Conservation (phyloP, 2,888 invertebrate genomes). For the Pomacea canaliculata region DNA sequence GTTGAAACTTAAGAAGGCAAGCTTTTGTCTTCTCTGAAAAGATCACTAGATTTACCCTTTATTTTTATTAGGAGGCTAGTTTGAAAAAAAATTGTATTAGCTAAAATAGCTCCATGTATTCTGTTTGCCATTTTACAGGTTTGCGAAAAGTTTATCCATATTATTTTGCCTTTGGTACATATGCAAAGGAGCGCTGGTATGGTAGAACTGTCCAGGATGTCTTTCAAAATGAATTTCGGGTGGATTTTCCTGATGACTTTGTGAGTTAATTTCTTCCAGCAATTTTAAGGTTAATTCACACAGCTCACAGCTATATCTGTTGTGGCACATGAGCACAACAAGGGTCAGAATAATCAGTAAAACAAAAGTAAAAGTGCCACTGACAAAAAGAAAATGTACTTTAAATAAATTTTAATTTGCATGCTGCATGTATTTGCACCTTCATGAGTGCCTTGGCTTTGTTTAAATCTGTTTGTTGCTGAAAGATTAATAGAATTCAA, state of each 20-base stretch:
- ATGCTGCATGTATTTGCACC: too few species aligned
- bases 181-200: constrained; percentile 93
- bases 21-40: too few species aligned
- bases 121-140: constrained; percentile 62
- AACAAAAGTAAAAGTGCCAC: too few species aligned
- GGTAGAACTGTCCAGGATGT: constrained; percentile 93
- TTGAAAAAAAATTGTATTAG: too few species aligned
- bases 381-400: not conserved
- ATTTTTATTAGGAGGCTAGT: too few species aligned
- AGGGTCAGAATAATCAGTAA: too few species aligned
- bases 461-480: too few species aligned
- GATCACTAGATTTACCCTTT: too few species aligned
- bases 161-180: constrained; percentile 95
- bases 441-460: too few species aligned
- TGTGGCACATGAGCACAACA: not conserved
- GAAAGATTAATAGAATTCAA: too few species aligned
- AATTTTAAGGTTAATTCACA: too few species aligned
- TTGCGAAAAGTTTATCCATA: constrained; percentile 96
- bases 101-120: not conserved
- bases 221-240: constrained; percentile 91
- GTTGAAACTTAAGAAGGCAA: too few species aligned
- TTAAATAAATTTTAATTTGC: not conserved
- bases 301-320: not conserved
- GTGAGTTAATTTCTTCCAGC: constrained; percentile 67
- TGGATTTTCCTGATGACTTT: constrained; percentile 67